Evolutionary conservation across 2,113 vertebrate genomes (phyloP).

Genomic region (Prunella fulvescens): DNA sequence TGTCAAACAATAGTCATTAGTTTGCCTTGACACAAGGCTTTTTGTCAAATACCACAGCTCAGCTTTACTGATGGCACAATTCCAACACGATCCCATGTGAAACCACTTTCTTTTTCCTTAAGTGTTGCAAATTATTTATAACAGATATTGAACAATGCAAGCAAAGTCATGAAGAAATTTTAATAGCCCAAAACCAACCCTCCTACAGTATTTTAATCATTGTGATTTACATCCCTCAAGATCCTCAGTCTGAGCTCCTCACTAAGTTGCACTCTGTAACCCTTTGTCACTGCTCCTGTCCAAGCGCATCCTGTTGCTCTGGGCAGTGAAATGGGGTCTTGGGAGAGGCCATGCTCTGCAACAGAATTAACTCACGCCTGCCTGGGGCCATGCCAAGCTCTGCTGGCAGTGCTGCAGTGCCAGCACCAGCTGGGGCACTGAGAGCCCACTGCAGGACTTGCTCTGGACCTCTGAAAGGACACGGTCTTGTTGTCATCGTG

Average conservation of each 20-base stretch:
- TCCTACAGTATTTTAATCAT: neutral
- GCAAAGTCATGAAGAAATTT: neutral
- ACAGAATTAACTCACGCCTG: neutral
- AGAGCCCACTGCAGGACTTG: neutral
- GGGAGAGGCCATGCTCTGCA: neutral
- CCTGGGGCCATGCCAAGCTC: neutral
- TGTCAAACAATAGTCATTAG: constrained; percentile 33
- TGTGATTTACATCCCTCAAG: neutral
- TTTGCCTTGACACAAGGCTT: constrained; percentile 4
- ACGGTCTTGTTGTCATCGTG: fast-evolving
- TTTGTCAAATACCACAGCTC: constrained; percentile 25
- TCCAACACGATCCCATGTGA: neutral
- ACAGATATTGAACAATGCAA: neutral
- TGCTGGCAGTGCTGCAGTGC: fast-evolving
- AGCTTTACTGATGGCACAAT: neutral
- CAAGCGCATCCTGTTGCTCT: neutral
- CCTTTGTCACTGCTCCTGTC: neutral
- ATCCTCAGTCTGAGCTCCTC: neutral
- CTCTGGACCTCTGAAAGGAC: neutral
- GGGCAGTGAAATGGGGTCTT: neutral
- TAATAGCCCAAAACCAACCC: neutral
- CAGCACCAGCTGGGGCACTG: neutral
- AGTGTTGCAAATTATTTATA: neutral
- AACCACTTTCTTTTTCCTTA: neutral
- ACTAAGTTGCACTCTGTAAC: neutral